Conservation (phyloP, 1,140 invertebrate species). For the Habropoda laboriosa region DNA sequence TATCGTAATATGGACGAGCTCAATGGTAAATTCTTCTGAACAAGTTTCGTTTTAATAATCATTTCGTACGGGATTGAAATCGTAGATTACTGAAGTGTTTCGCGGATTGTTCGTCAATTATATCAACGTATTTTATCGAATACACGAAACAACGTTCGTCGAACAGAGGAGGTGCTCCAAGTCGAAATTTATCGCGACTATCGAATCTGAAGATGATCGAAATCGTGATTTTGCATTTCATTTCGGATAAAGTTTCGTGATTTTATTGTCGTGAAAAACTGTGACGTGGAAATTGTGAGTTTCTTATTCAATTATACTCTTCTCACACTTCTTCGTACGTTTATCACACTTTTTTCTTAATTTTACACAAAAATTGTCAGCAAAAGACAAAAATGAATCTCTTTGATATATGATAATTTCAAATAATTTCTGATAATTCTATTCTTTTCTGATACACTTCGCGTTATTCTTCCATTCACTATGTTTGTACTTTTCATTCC, state of each 20-base stretch:
- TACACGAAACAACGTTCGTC: too few species aligned
- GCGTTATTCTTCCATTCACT: too few species aligned
- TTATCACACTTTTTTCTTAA: not conserved
- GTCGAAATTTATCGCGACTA: not conserved
- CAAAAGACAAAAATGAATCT: not conserved
- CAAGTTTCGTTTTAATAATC: not conserved
- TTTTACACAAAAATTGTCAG: not conserved
- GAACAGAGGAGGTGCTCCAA: too few species aligned
- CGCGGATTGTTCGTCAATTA: too few species aligned
- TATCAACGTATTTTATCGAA: too few species aligned
- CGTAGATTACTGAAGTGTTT: not conserved
- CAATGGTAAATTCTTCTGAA: slow-evolving; percentile 6
- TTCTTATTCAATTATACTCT: not conserved
- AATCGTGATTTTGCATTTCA: not conserved
- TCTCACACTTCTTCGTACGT: not conserved
- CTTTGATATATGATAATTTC: too few species aligned
- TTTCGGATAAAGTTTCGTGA: not conserved
- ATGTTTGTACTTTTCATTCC: too few species aligned
- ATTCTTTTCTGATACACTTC: too few species aligned
- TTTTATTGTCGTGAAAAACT: not conserved
- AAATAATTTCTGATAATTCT: too few species aligned
- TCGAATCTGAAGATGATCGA: not conserved
- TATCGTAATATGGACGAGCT: slow-evolving; percentile 18
- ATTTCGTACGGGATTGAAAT: not conserved
- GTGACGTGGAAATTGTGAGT: not conserved